A percentile compares a stretch with the other conserved stretches of the same genome.
phyloP scores from a whole-genome alignment of 2,113 vertebrate genomes.

The Zonotrichia leucophrys region DNA sequence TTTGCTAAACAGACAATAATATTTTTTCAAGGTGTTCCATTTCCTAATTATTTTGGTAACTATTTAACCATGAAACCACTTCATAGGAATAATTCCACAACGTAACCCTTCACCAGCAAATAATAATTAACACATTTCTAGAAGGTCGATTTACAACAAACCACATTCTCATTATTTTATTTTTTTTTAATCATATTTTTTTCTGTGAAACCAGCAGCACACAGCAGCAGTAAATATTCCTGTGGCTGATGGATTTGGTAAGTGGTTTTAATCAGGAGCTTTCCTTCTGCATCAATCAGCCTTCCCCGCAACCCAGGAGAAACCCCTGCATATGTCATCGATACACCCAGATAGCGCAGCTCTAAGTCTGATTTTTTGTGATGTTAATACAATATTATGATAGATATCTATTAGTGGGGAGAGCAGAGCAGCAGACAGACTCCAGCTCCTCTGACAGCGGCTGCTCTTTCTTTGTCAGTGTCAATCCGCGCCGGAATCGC shows the following conservation, averaged over 20 bases:
- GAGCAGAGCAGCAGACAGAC: slow-evolving; percentile 68
- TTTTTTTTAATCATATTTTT: not conserved
- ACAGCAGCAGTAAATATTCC: not conserved
- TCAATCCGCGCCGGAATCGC: slow-evolving; percentile 78
- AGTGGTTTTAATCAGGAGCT: slow-evolving; percentile 52
- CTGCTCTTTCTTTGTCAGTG: slow-evolving; percentile 80
- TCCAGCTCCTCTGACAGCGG: slow-evolving; percentile 77
- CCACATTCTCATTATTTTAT: rapidly evolving
- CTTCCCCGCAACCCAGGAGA: slow-evolving; percentile 6
- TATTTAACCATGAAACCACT: not conserved
- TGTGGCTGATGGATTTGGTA: not conserved
- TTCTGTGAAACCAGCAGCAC: not conserved
- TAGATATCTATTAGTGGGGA: slow-evolving; percentile 69
- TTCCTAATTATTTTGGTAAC: slow-evolving; percentile 2
- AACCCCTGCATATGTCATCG: not conserved
- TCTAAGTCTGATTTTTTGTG: slow-evolving; percentile 36
- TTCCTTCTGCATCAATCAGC: slow-evolving; percentile 71
- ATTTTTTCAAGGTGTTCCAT: slow-evolving; percentile 25
- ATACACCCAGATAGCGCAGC: slow-evolving; percentile 40
- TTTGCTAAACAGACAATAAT: not conserved
- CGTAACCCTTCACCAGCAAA: not conserved
- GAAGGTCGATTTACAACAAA: not conserved
- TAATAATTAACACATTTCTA: not conserved
- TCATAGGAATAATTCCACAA: not conserved
- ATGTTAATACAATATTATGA: slow-evolving; percentile 70